Base-by-base conservation (phyloP, 2,113 vertebrate genomes). In the Charina bottae region DNA sequence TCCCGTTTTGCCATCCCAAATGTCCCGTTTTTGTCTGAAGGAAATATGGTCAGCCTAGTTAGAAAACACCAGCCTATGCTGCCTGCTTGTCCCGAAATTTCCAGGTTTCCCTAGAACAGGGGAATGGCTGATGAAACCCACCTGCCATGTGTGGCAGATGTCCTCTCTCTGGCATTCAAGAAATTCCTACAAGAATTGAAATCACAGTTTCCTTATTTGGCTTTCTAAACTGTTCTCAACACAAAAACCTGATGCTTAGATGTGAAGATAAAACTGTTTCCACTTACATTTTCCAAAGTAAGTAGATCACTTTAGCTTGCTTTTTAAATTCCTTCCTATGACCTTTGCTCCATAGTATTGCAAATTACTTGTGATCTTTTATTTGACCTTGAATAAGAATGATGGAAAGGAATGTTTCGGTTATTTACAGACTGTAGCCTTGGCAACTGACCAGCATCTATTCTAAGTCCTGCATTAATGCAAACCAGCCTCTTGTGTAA, bases 391-490 rank as follows among this genome's bases (percentile, higher is more conserved):
- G 92, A n/a, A 0, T 12, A 91, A 91, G 95, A 95, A 90, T 90
- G n/a, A 19, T 90, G 84, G 90, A 90, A 87, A 90, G 33, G 92
- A 89, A 85, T 85, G 37, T 93, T 95, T 88, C 21, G 91, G 92
- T 93, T 83, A 83, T 90, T 95, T 92, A 89, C 93, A 37, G 89
- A 87, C 85, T 64, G 23, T 60, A 2, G 0, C 0, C 90, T 90
- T 92, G 93, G 93, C 95, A 97, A 92, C 91, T 85, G 62, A 90
- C 94, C 26, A 4, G 19, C 46, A 23, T 23, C 83, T 89, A 93
- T 89, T 59, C 21, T 86, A 93, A 95, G 60, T 95, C 96, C 95
- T 96, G 94, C 92, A 95, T 89, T 91, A 92, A 95, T 92, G 91
- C 78, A 13, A 93, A 90, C 89, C 89, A 95, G 88, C 62, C 91